A percentile compares a stretch with the other conserved stretches of the same genome.
Evolutionary conservation across 23 tunicate genomes (phyloP).

Genomic region (Ciona savignyi): DNA sequence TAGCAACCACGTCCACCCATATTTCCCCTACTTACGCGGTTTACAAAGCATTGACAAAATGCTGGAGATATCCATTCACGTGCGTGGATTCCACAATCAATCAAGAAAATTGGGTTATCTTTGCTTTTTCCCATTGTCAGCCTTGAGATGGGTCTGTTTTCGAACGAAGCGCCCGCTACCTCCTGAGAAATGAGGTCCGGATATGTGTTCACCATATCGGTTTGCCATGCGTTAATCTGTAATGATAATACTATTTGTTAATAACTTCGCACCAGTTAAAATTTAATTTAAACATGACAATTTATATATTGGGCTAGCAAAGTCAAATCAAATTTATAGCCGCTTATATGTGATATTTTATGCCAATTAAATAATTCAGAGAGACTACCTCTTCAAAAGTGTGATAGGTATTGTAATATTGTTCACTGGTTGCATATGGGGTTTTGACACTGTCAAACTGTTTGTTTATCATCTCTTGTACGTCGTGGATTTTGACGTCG

Average conservation of each 20-base stretch:
- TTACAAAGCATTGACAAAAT: conserved; percentile 89
- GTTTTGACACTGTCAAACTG: conserved; percentile 31
- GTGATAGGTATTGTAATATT: conserved; percentile 73
- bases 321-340: too few relatives aligned
- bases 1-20: too few relatives aligned
- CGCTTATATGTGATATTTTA: too few relatives aligned
- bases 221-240: conserved; percentile 41
- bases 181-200: conserved; percentile 6
- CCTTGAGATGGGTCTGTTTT: conserved; percentile 54
- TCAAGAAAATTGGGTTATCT: conserved; percentile 48
- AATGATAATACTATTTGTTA: too few relatives aligned
- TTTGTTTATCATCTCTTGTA: conserved; percentile 50
- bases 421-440: background rate
- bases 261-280: too few relatives aligned
- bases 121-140: conserved; percentile 17
- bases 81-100: conserved; percentile 99
- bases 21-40: conserved; percentile 65
- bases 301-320: too few relatives aligned
- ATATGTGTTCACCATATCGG: conserved; percentile 35
- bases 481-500: conserved; percentile 51
- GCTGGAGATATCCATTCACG: conserved; percentile 99
- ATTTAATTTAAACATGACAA: too few relatives aligned
- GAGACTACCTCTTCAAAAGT: conserved; percentile 58
- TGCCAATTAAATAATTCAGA: too few relatives aligned
- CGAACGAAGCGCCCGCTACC: conserved; percentile 6